Evolutionary conservation across 2,888 invertebrate species (phyloP).

Genomic region (Meganola albula): DNA sequence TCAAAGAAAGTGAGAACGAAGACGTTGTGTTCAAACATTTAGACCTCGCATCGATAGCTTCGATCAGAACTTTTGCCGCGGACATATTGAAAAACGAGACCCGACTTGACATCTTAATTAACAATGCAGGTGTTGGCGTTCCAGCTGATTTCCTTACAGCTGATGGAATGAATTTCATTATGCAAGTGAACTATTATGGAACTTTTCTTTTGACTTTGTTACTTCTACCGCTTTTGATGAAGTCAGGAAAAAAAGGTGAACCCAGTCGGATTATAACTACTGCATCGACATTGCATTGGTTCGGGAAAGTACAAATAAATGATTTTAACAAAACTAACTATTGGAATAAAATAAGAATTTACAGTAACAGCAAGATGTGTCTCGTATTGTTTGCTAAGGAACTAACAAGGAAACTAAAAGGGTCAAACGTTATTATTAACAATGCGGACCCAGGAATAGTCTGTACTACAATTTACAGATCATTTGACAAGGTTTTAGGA

Average conservation of each 20-base stretch:
- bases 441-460: slow-evolving; percentile 90
- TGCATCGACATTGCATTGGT: slow-evolving; percentile 82
- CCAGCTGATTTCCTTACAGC: slow-evolving; percentile 69
- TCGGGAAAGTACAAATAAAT: slow-evolving; percentile 80
- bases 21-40: slow-evolving; percentile 82
- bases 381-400: slow-evolving; percentile 83
- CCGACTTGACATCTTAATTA: slow-evolving; percentile 86
- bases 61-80: slow-evolving; percentile 86
- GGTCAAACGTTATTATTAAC: slow-evolving; percentile 84
- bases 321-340: slow-evolving; percentile 77
- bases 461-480: slow-evolving; percentile 83
- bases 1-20: slow-evolving; percentile 78
- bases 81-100: slow-evolving; percentile 82
- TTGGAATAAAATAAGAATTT: slow-evolving; percentile 58
- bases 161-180: slow-evolving; percentile 89
- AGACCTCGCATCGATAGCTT: slow-evolving; percentile 83
- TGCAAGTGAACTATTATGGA: slow-evolving; percentile 95
- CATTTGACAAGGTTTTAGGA: slow-evolving; percentile 53
- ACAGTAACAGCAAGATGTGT: slow-evolving; percentile 82
- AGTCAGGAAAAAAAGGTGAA: slow-evolving; percentile 58
- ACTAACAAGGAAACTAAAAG: slow-evolving; percentile 78
- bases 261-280: slow-evolving; percentile 85
- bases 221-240: slow-evolving; percentile 85
- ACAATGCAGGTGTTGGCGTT: slow-evolving; percentile 88
- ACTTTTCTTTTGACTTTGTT: slow-evolving; percentile 93